Percentiles rank a stretch among this genome's conserved stretches.
Evolutionary conservation across 2,113 vertebrate genomes (phyloP).

Genomic region (Gambusia affinis): DNA sequence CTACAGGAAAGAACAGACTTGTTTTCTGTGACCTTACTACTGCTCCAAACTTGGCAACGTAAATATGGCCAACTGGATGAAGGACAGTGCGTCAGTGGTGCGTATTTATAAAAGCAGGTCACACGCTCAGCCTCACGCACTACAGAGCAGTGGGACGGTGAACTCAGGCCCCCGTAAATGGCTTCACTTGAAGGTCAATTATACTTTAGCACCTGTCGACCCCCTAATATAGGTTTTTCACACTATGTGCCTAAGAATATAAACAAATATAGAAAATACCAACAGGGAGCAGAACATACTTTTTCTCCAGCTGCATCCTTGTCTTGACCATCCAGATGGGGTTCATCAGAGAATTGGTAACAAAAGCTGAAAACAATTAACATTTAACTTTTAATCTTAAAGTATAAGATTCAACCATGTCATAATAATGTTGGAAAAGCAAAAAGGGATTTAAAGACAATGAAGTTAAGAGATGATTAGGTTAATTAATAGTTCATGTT

Average conservation of each 20-base stretch:
- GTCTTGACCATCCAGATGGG: slow-evolving; percentile 99
- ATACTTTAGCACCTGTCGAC: neutral
- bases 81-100: slow-evolving; percentile 61
- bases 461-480: too few species aligned
- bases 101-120: slow-evolving; percentile 76
- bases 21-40: slow-evolving; percentile 39
- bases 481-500: neutral
- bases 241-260: neutral
- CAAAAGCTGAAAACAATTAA: slow-evolving; percentile 83
- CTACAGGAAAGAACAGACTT: slow-evolving; percentile 19
- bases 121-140: slow-evolving; percentile 58
- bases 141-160: slow-evolving; percentile 53
- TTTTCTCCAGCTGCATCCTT: slow-evolving; percentile 94
- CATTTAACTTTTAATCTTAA: neutral
- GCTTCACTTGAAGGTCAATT: slow-evolving; percentile 43
- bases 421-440: too few species aligned
- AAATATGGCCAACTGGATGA: slow-evolving; percentile 74
- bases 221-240: slow-evolving; percentile 12
- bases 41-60: slow-evolving; percentile 44
- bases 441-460: too few species aligned
- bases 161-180: slow-evolving; percentile 8
- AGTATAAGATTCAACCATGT: too few species aligned
- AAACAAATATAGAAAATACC: neutral
- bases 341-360: slow-evolving; percentile 97
- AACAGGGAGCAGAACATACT: slow-evolving; percentile 73